Conservation (phyloP, 2,888 invertebrate species). For the Limnephilus auricula region DNA sequence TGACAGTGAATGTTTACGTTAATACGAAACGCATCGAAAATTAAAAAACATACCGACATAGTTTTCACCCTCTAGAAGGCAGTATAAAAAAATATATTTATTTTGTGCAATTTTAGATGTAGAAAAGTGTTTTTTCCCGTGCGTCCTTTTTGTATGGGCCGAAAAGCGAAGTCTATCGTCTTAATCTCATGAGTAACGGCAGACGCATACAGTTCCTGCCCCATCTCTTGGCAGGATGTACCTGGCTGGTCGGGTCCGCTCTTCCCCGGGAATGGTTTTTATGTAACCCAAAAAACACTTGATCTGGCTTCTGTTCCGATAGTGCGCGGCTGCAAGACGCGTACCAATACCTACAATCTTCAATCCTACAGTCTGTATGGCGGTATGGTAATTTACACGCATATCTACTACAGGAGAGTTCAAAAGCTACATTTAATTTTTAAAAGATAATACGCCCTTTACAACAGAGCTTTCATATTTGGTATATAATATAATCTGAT, state of each 20-base stretch:
- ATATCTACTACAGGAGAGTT: background rate
- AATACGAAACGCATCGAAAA: no score
- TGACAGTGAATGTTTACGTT: no score
- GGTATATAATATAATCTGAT: no score
- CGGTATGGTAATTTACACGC: background rate
- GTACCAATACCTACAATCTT: background rate
- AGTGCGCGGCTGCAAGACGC: slow-evolving; percentile 15
- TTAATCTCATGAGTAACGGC: background rate
- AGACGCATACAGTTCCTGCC: background rate
- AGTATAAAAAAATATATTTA: no score
- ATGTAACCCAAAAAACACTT: slow-evolving; percentile 51
- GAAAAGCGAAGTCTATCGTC: no score
- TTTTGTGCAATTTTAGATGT: no score
- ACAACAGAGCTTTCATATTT: no score
- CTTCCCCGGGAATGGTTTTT: slow-evolving; percentile 35
- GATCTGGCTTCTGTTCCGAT: slow-evolving; percentile 63
- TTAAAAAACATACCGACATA: no score
- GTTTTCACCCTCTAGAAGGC: no score
- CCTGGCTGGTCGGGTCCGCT: slow-evolving; percentile 47
- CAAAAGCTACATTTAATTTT: background rate
- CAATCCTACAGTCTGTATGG: background rate
- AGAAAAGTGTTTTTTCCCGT: no score
- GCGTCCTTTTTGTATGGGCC: no score
- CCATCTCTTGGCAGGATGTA: slow-evolving; percentile 57
- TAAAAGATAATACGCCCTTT: no score